Evolutionary conservation across 2,113 vertebrate genomes (phyloP), one percentile per base, ranked within the genome.

Genomic region (Amazona guildingii): DNA sequence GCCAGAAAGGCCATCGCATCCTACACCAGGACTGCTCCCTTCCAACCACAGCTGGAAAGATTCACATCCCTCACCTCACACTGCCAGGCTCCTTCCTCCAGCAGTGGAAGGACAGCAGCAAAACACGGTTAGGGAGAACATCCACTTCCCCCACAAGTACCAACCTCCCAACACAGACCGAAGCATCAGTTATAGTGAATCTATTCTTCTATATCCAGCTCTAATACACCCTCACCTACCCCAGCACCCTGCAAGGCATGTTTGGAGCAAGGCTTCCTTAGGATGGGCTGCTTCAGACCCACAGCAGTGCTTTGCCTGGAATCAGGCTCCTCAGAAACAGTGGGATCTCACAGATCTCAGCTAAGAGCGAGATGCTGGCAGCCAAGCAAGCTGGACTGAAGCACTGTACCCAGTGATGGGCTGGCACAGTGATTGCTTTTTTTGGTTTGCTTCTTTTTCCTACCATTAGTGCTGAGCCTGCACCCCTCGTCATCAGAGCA

Each of bases 371-470:
- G 59, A 63, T 1, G 20, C 69, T 77, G 74, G 59, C 82, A 97
- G 83, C 39, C 83, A 75, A 78, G 62, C 49, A 72, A 90, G 64
- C 48, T 89, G 80, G 83, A 62, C 57, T 83, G 82, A 78, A 95
- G 70, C 78, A 51, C 44, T 23, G 63, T n/a, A 62, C 72, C 79
- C n/a, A n/a, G 31, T 31, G 72, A 88, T 39, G 37, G 91, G 86
- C 69, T 88, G 79, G 77, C 91, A 89, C 48, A 87, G 52, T 0
- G 1, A 51, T 55, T 44, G 33, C 33, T 25, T 83, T 88, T 66
- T 90, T 61, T 59, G 9, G 41, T 92, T 91, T 84, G 54, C 66
- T 67, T 68, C 87, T 96, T 92, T 91, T 78, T 69, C 54, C n/a
- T 90, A 16, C 51, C 16, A 14, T 90, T 82, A 94, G 31, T 76